Base-by-base conservation (phyloP, 1,140 invertebrate species). In the Muscidifurax raptorellus region DNA sequence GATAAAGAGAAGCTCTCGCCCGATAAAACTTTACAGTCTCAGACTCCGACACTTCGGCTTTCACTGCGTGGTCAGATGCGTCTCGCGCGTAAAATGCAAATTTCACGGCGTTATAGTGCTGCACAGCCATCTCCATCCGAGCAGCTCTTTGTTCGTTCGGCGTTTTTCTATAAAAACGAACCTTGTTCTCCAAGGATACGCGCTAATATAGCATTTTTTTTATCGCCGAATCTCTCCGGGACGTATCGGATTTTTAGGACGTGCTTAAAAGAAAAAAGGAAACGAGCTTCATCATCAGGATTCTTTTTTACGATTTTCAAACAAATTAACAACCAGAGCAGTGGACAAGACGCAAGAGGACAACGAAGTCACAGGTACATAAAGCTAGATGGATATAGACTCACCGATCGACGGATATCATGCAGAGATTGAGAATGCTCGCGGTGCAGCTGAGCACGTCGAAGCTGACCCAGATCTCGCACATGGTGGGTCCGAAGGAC, bases 401-500 rank as follows among this genome's bases (percentile, higher is more conserved):
- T 92, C 86, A 93, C 87, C 96, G 94, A 90, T 98, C 97, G 36
- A 97, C 96, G 32, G 97, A 97, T 91, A 98, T 98, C 95, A 97
- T 97, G 90, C 98, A 98, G 80, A 98, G 94, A 92, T 98, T 98
- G 18, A 98, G 94, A 87, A 98, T 98, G 87, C 97, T 98, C 40
- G 98, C 97, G 15, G 98, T 97, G 91, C 95, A 97, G 86, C 95
- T 96, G 81, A 96, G 94, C 52, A 96, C 97, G 92, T 96, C 97
- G 91, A 97, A 97, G 88, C 95, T 96, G 85, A 96, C 97, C 97
- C 96, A 96, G 91, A 97, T 94, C 90, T 98, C 97, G 93, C 98
- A 98, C 86, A 98, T 94, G 59, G 96, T 94, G 25, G 95, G 94
- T 77, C 97, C 97, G 85, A 98, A 97, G 86, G 95, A 95, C 97